Evolutionary conservation across 2,888 invertebrate genomes (phyloP).

Genomic region (Diarsia mendica): DNA sequence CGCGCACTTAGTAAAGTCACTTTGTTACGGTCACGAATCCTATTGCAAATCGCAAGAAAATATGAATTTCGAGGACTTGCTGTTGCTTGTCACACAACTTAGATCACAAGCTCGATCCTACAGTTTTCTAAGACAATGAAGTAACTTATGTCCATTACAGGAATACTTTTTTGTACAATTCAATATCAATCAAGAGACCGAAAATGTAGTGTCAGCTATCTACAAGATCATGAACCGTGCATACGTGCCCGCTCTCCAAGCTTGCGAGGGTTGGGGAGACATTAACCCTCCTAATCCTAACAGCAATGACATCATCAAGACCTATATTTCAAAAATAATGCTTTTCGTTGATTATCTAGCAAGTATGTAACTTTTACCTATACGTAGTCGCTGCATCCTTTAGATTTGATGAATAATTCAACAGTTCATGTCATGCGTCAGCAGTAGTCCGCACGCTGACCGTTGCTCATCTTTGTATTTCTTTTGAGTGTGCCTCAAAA

Average conservation of each 20-base stretch:
- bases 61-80: neutral
- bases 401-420: neutral
- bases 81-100: neutral
- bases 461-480: neutral
- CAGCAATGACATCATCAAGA: constrained; percentile 80
- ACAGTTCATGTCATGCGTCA: neutral
- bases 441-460: too few species aligned
- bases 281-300: constrained; percentile 86
- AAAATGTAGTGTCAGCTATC: constrained; percentile 86
- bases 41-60: too few species aligned
- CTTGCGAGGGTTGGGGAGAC: constrained; percentile 84
- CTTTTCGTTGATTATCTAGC: constrained; percentile 85
- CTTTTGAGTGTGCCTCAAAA: neutral
- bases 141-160: constrained; percentile 68
- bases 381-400: neutral
- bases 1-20: too few species aligned
- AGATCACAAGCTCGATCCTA: neutral
- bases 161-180: constrained; percentile 81
- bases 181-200: constrained; percentile 81
- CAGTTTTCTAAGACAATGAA: neutral
- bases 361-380: constrained; percentile 74
- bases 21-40: too few species aligned
- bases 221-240: constrained; percentile 79
- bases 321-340: constrained; percentile 84
- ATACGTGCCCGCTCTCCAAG: constrained; percentile 80